These are phyloP conservation scores for Podarcis muralis DNA, from an alignment of 2,113 vertebrate species.

Conservation along the genomic window DNA sequence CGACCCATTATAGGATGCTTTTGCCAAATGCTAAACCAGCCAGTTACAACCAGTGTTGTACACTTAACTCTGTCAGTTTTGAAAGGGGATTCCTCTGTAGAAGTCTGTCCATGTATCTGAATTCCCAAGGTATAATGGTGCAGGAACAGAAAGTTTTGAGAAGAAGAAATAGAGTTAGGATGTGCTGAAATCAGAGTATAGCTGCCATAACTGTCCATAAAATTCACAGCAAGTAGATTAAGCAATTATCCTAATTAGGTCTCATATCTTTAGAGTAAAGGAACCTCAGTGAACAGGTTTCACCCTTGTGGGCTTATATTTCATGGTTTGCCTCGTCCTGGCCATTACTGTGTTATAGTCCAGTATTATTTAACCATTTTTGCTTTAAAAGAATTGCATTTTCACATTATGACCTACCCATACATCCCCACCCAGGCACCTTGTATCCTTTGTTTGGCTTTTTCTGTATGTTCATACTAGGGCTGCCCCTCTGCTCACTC, in stretches of 20 bases:
- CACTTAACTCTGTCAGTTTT: too few species aligned
- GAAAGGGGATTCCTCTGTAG: too few species aligned
- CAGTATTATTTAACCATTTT: background rate
- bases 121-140: too few species aligned
- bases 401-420: background rate
- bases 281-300: background rate
- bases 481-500: too few species aligned
- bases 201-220: too few species aligned
- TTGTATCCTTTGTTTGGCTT: too few species aligned
- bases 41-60: background rate
- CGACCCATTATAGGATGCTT: background rate
- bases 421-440: background rate
- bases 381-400: background rate
- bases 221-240: too few species aligned
- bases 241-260: too few species aligned
- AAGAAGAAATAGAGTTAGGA: too few species aligned
- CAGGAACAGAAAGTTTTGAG: too few species aligned
- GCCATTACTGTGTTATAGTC: background rate
- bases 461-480: background rate
- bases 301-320: background rate
- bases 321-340: background rate
- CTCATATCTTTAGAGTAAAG: background rate
- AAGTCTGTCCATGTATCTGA: too few species aligned
- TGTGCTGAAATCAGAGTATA: too few species aligned
- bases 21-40: slow-evolving; percentile 5